phyloP scores from a whole-genome alignment of 2,888 invertebrate genomes.

The Sphecodes monilicornis region DNA sequence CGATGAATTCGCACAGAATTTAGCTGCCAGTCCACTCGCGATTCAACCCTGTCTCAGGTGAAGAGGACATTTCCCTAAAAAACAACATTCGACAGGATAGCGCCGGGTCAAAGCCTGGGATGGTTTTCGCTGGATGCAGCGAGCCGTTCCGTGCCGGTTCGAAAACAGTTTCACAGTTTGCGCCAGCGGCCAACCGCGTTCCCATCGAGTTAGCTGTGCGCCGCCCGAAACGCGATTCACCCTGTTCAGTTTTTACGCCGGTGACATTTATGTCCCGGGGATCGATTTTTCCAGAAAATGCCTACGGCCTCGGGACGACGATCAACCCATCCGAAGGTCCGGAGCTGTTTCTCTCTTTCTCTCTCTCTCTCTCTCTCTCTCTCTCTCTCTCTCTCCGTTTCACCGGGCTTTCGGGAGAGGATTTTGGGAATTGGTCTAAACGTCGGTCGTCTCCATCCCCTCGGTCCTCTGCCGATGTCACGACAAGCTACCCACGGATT shows the following conservation, averaged over 20 bases:
- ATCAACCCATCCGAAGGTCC: neutral
- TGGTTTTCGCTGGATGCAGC: neutral
- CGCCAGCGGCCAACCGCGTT: neutral
- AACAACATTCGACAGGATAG: neutral
- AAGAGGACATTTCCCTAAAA: neutral
- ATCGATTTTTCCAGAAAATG: constrained; percentile 17
- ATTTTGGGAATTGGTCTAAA: constrained; percentile 64
- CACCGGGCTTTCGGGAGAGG: constrained; percentile 40
- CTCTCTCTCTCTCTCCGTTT: constrained; percentile 22
- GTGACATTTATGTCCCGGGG: neutral
- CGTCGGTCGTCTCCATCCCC: constrained; percentile 24
- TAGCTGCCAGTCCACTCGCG: no score
- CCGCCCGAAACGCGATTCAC: neutral
- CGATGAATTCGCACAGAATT: no score
- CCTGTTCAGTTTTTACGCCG: neutral
- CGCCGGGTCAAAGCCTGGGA: neutral
- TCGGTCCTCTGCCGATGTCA: neutral
- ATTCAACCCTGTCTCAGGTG: neutral
- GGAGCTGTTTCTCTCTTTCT: no score
- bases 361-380: neutral
- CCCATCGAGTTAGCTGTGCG: constrained; percentile 17
- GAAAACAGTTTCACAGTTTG: constrained; percentile 19
- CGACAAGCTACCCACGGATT: constrained; percentile 6
- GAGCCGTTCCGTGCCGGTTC: constrained; percentile 2
- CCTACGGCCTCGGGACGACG: neutral